phyloP scores from a whole-genome alignment of 37 sponge, comb jelly and placozoan species.

The Cladorhizidae sp. region DNA sequence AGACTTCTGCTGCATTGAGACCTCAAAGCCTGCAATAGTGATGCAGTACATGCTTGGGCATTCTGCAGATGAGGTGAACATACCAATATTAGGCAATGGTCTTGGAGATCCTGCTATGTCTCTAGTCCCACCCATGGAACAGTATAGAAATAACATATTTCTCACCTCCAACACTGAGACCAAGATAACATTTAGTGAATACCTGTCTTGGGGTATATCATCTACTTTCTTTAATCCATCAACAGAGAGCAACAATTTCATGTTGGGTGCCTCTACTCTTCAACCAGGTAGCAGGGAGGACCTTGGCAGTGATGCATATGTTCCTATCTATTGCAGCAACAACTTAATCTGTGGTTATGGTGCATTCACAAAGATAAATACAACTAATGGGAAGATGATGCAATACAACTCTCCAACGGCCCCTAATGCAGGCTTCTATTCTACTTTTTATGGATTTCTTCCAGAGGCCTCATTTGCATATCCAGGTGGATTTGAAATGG shows the following conservation, averaged over 20 bases:
- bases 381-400: neutral
- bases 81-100: neutral
- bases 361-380: neutral
- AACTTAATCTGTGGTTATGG: slow-evolving; percentile 30
- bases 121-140: slow-evolving; percentile 34
- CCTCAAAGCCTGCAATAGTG: slow-evolving; percentile 33
- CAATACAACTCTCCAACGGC: neutral
- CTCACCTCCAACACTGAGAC: neutral
- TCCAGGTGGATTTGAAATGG: slow-evolving; percentile 40
- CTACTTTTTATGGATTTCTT: slow-evolving; percentile 19
- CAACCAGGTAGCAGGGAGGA: neutral
- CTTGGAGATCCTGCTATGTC: slow-evolving; percentile 58
- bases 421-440: slow-evolving; percentile 16
- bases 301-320: slow-evolving; percentile 1
- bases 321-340: slow-evolving; percentile 18
- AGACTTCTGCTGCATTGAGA: slow-evolving; percentile 51
- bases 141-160: slow-evolving; percentile 40
- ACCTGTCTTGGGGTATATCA: slow-evolving; percentile 13
- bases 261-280: neutral
- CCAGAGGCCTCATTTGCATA: slow-evolving; percentile 30
- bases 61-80: slow-evolving; percentile 11
- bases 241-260: neutral
- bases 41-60: slow-evolving; percentile 54
- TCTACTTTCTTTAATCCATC: slow-evolving; percentile 18
- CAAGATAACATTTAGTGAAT: neutral